These are phyloP conservation scores for Syrphus vitripennis DNA, from an alignment of 2,888 invertebrate species.

Conservation along the genomic window DNA sequence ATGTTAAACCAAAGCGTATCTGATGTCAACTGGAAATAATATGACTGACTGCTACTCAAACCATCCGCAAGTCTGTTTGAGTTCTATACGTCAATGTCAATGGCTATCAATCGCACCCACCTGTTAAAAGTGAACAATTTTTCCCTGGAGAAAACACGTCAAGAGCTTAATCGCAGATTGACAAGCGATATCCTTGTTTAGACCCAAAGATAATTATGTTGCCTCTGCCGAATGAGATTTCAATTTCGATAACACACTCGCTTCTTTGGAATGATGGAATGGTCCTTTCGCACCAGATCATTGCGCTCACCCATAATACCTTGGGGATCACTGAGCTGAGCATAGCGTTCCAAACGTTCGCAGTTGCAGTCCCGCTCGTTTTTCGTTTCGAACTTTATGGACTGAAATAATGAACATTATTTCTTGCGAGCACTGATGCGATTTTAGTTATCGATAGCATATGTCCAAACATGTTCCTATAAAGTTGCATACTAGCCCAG, in stretches of 20 bases:
- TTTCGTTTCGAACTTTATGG: not conserved
- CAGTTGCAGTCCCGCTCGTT: not conserved
- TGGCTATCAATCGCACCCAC: slow-evolving; percentile 48
- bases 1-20: slow-evolving; percentile 55
- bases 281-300: not conserved
- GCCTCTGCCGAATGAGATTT: slow-evolving; percentile 60
- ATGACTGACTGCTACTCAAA: slow-evolving; percentile 2
- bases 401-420: slow-evolving; percentile 23
- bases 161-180: slow-evolving; percentile 52
- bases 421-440: slow-evolving; percentile 30
- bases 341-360: not conserved
- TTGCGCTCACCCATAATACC: not conserved
- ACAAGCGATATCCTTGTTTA: slow-evolving; percentile 65
- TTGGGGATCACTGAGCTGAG: not conserved
- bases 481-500: slow-evolving; percentile 13
- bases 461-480: slow-evolving; percentile 64
- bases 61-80: too few relatives aligned
- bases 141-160: slow-evolving; percentile 54
- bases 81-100: slow-evolving; percentile 15
- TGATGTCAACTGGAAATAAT: slow-evolving; percentile 58
- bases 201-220: slow-evolving; percentile 61
- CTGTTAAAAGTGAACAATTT: slow-evolving; percentile 37
- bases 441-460: slow-evolving; percentile 69
- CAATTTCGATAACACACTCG: slow-evolving; percentile 59
- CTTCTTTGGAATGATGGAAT: not conserved